These are phyloP conservation scores for Anabacerthia variegaticeps DNA, from an alignment of 2,797 vertebrate genomes.

Conservation along the genomic window DNA sequence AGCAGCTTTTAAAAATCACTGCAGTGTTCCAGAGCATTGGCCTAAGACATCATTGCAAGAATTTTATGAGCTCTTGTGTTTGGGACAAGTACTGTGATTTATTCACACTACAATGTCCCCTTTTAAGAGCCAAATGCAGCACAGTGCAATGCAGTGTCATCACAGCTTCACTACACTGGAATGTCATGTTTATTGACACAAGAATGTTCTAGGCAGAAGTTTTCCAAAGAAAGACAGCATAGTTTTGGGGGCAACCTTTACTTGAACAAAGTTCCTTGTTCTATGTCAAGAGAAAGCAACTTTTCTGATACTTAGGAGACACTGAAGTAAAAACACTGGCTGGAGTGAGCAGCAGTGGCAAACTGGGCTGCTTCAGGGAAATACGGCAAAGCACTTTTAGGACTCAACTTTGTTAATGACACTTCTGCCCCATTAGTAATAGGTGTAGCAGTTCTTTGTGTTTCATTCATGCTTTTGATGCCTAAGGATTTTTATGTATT, in stretches of 20 bases:
- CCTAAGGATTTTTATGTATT: too few relatives aligned
- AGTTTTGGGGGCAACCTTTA: not conserved
- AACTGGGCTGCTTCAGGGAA: not conserved
- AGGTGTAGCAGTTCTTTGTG: not conserved
- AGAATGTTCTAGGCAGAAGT: not conserved
- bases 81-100: not conserved
- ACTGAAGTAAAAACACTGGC: not conserved
- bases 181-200: not conserved
- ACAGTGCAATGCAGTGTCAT: not conserved
- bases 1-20: slow-evolving; percentile 25
- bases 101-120: not conserved
- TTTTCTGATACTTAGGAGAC: not conserved
- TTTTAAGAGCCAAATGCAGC: not conserved
- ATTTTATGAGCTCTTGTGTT: not conserved
- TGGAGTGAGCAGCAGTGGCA: not conserved
- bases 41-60: not conserved
- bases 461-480: not conserved
- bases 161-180: not conserved
- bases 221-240: not conserved
- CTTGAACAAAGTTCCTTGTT: not conserved
- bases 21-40: slow-evolving; percentile 17
- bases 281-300: not conserved
- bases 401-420: not conserved
- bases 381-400: not conserved
- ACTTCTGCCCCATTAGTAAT: not conserved